Conservation (phyloP, 2,113 vertebrate species). For the Vulpes lagopus region DNA sequence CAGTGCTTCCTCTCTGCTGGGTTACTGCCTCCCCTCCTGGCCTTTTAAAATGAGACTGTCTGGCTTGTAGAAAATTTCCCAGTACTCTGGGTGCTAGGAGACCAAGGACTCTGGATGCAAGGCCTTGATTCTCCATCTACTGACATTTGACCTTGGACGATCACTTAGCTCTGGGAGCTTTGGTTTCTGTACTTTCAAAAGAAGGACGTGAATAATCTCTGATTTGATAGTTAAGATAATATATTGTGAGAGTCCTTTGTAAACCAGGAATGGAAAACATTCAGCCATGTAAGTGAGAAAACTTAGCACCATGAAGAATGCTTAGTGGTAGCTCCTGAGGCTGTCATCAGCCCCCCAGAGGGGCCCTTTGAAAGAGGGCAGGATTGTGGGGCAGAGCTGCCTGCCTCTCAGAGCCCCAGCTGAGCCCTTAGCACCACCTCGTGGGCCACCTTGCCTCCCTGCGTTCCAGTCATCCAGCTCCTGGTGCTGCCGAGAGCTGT, state of each 20-base stretch:
- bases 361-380: not conserved
- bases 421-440: not conserved
- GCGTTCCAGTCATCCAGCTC: not conserved
- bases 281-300: not conserved
- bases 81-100: not conserved
- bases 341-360: not conserved
- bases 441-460: not conserved
- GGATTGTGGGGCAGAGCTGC: not conserved
- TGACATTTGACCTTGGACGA: not conserved
- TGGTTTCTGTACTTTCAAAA: slow-evolving; percentile 18
- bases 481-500: not conserved
- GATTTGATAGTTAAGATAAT: not conserved
- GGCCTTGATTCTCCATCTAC: not conserved
- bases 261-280: not conserved
- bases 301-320: not conserved
- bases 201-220: not conserved
- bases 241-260: not conserved
- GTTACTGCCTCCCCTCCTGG: not conserved
- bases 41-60: not conserved
- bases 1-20: not conserved
- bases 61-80: not conserved
- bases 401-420: not conserved
- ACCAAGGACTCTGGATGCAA: not conserved
- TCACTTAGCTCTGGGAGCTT: not conserved
- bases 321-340: not conserved